These are phyloP conservation scores for Drosophila kepulauana DNA, from an alignment of 1,140 invertebrate genomes.

Conservation along the genomic window DNA sequence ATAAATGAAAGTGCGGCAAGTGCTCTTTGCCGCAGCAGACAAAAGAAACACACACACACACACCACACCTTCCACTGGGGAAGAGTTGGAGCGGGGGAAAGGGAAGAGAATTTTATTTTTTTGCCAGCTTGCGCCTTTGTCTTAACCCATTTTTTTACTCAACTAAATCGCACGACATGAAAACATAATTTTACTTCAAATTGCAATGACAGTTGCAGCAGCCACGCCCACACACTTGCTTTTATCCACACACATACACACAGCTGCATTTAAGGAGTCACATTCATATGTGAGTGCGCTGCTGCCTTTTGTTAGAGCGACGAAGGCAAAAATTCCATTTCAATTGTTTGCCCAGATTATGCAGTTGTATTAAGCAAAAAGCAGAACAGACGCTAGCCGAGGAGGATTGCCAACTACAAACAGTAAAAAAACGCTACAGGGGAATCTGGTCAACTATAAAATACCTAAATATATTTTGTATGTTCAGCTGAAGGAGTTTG, in stretches of 20 bases:
- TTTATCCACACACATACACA: slow-evolving; percentile 27
- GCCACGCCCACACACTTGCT: slow-evolving; percentile 70
- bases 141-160: slow-evolving; percentile 64
- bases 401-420: slow-evolving; percentile 2
- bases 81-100: neutral
- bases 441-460: neutral
- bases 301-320: slow-evolving; percentile 46
- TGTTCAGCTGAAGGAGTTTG: too few species aligned
- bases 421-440: neutral
- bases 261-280: slow-evolving; percentile 4
- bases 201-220: slow-evolving; percentile 76
- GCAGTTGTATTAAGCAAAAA: slow-evolving; percentile 78
- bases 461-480: neutral
- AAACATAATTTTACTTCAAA: slow-evolving; percentile 83
- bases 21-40: slow-evolving; percentile 44
- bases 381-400: slow-evolving; percentile 10
- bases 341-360: slow-evolving; percentile 83
- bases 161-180: slow-evolving; percentile 74
- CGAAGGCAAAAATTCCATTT: slow-evolving; percentile 79
- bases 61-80: slow-evolving; percentile 3
- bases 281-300: slow-evolving; percentile 35
- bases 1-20: slow-evolving; percentile 46
- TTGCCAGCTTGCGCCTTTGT: slow-evolving; percentile 62
- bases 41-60: slow-evolving; percentile 19
- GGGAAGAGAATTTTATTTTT: neutral